A percentile compares a stretch with the other conserved stretches of the same genome.
Conservation (phyloP, 2,797 vertebrate species). For the Karalla daura region DNA sequence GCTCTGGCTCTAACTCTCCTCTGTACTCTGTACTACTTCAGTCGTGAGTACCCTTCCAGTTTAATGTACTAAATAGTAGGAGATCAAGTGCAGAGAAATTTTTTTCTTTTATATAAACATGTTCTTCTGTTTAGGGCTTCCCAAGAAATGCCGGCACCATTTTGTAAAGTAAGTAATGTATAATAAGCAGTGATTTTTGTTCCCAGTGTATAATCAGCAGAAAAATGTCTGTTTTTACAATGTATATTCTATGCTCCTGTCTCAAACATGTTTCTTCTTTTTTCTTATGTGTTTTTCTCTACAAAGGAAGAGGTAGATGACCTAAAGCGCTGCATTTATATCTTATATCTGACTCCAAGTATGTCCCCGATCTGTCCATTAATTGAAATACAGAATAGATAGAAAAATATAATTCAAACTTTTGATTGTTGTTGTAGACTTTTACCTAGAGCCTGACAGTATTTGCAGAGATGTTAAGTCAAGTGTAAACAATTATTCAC, state of each 20-base stretch:
- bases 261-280: too few relatives aligned
- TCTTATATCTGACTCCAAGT: conserved; percentile 13
- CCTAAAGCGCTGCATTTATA: neutral
- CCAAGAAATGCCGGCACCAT: conserved; percentile 82
- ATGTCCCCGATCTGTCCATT: neutral
- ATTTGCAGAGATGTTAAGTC: too few relatives aligned
- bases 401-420: neutral
- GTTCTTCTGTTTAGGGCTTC: conserved; percentile 69
- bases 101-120: neutral
- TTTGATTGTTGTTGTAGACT: too few relatives aligned
- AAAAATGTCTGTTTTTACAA: neutral
- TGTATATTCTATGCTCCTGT: too few relatives aligned
- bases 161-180: conserved; percentile 75
- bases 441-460: too few relatives aligned
- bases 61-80: neutral
- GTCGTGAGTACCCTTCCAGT: conserved; percentile 71
- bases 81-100: neutral
- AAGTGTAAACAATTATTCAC: too few relatives aligned
- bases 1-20: conserved; percentile 59
- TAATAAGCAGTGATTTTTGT: neutral
- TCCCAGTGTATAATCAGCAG: rapidly evolving
- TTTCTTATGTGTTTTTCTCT: neutral
- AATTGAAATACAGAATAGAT: neutral
- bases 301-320: conserved; percentile 41
- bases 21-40: conserved; percentile 78